A percentile compares a stretch with the other conserved stretches of the same genome.
These are phyloP conservation scores for Pseudorhiza aurosa DNA, from an alignment of 30 jellyfish, hydroid and myxozoan species.

Conservation along the genomic window DNA sequence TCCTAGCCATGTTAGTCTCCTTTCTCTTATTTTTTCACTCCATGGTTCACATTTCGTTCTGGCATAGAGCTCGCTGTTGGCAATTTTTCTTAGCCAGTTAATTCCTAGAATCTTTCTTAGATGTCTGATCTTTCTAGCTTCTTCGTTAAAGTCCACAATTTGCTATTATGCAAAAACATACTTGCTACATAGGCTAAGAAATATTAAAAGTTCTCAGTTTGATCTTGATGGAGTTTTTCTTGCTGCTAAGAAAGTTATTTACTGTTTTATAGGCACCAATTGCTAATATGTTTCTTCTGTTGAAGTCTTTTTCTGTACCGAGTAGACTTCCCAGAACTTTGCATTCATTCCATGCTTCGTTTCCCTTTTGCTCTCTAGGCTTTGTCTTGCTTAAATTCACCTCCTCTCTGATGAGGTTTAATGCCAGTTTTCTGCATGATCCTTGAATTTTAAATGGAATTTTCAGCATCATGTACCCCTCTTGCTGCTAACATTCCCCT, in stretches of 20 bases:
- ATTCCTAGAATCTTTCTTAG: conserved; percentile 48
- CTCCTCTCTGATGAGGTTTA: no score
- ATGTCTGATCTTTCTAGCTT: conserved; percentile 45
- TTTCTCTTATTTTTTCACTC: conserved; percentile 53
- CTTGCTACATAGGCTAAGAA: conserved; percentile 54
- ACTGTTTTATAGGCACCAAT: conserved; percentile 23
- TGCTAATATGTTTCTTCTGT: conserved; percentile 43
- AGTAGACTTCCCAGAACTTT: conserved; percentile 52
- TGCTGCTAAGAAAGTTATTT: conserved; percentile 48
- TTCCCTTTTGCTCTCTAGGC: conserved; percentile 58
- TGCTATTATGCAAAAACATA: conserved; percentile 16
- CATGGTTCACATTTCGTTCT: conserved; percentile 56
- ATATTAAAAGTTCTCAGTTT: conserved; percentile 43
- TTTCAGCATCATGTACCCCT: no score
- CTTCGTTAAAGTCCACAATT: conserved; percentile 31
- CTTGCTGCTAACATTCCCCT: no score
- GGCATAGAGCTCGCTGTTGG: conserved; percentile 53
- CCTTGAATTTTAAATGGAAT: no score
- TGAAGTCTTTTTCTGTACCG: conserved; percentile 45
- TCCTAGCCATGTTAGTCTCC: conserved; percentile 53
- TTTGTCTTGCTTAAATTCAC: no score
- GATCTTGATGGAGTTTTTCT: conserved; percentile 47
- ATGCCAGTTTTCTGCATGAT: no score
- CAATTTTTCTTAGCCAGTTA: conserved; percentile 27
- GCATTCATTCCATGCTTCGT: conserved; percentile 62